Evolutionary conservation across 2,797 vertebrate species (phyloP), one percentile per base, ranked within the genome.

Genomic region (Sebastes aleutianus): DNA sequence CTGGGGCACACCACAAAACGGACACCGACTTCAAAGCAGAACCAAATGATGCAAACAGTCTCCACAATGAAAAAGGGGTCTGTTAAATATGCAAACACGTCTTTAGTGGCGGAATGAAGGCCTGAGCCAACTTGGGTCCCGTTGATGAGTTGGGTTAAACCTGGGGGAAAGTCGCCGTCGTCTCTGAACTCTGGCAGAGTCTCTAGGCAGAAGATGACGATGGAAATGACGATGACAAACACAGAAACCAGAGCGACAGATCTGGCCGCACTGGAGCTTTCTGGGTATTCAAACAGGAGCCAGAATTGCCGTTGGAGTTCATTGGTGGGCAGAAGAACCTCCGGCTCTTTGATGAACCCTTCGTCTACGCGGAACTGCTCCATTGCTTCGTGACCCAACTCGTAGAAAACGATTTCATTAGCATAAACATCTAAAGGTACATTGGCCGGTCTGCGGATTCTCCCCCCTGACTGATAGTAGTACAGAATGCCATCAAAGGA

Each of bases 31-130:
- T 99, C 99, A 1, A 99, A 99, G 91, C 97, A 98, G 95, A 99
- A 99, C 99, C 99, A 99, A 83, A 98, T 77, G 3, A 99, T 98
- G 92, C 99, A 99, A 87, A 97, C 94, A 2, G 97, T 99, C 95
- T 99, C 99, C 82, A 99, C 92, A 72, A 99, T 94, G 76, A 99
- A 99, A 95, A 99, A 99, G 4, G 99, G 99, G 90, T 99, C 99
- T 0, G 97, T 97, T 88, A 99, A 91, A 80, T 96, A 96, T 5
- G 93, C 85, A 39, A 95, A 54, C 22, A 91, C 8, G 11, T 92
- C 89, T 83, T 95, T 96, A 3, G 24, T 24, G 24, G 83, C n/a
- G 0, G 92, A 85, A 12, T 76, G 87, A 34, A 88, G 27, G 6
- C 81, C 77, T 10, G 95, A 96, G 1, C 93, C 93, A 59, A 83